These are phyloP conservation scores for Drosophila demipolita DNA, from an alignment of 2,888 invertebrate genomes.

Conservation along the genomic window DNA sequence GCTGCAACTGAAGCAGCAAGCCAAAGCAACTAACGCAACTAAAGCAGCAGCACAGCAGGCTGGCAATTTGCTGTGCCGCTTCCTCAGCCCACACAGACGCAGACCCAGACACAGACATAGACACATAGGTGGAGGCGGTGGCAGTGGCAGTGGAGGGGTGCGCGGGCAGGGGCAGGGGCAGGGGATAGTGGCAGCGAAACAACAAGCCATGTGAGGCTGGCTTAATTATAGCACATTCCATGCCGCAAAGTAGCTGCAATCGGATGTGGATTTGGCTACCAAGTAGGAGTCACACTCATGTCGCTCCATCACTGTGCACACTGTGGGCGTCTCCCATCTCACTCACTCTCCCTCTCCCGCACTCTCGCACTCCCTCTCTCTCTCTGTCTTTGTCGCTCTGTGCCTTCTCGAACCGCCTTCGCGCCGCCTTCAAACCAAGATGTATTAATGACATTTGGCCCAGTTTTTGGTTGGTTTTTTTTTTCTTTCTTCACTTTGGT, in stretches of 20 bases:
- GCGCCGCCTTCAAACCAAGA: slow-evolving; percentile 61
- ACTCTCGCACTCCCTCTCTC: neutral
- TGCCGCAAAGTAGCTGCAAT: slow-evolving; percentile 71
- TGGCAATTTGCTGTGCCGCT: slow-evolving; percentile 53
- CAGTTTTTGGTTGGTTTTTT: slow-evolving; percentile 61
- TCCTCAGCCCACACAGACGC: slow-evolving; percentile 68
- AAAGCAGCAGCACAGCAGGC: slow-evolving; percentile 27
- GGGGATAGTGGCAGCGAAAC: neutral
- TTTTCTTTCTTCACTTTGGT: slow-evolving; percentile 27
- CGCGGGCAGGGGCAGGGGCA: neutral
- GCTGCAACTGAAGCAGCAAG: slow-evolving; percentile 10
- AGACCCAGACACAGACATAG: slow-evolving; percentile 7
- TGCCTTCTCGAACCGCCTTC: slow-evolving; percentile 6
- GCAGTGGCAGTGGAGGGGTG: neutral
- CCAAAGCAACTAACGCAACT: slow-evolving; percentile 1
- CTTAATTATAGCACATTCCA: slow-evolving; percentile 78
- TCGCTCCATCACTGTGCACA: slow-evolving; percentile 16
- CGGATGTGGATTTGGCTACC: slow-evolving; percentile 66
- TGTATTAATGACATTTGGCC: slow-evolving; percentile 80
- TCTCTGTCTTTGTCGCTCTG: neutral
- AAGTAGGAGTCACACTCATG: slow-evolving; percentile 19
- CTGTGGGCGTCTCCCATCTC: slow-evolving; percentile 57
- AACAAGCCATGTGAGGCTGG: slow-evolving; percentile 42
- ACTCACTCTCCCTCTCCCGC: neutral
- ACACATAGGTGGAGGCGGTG: neutral